Base-by-base conservation (phyloP, 2,888 invertebrate species). In the Morpho deidamia region DNA sequence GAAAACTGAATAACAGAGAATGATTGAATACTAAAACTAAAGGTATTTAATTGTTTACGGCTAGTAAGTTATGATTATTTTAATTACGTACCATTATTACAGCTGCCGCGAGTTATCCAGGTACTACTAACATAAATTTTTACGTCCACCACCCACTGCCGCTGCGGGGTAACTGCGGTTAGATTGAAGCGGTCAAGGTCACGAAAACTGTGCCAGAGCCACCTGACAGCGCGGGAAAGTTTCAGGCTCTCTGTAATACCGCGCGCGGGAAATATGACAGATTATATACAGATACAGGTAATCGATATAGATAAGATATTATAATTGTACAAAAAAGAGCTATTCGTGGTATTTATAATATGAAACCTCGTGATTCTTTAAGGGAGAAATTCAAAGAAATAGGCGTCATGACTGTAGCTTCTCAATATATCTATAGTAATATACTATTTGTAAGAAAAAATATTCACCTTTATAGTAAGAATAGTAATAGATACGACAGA, bases 171-270 rank as follows among this genome's bases (percentile, higher is more conserved):
- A 67, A 88, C 87, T 87, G 86, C 82, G 78, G 85, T 61, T 61
- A 60, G 60, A 70, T 59, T 54, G 60, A 54, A 44, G 62, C 76
- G 87, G 86, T 86, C 89, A 86, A 88, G 87, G 87, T 59, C 83
- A 64, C 54, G 76, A 73, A 80, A 86, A 88, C 72, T 81, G 81
- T 85, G 87, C 83, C 88, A 87, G 74, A 66, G 68, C 71, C 72
- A 71, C 68, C 70, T 68, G 69, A 67, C 70, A 79, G 79, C 81
- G 85, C 83, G 84, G 83, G 82, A 83, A 85, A 79, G 10, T 44
- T 48, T 50, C 49, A 42, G n/a, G 33, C 33, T 58, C 58, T 58
- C 56, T 56, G 57, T 35, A 48, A 53, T 37, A 9, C 50, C 23
- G n/a, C 10, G 40, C 39, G 66, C 64, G 63, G 59, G 62, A 63